Conservation (phyloP, 35 echinoderm and acorn worm genomes). For the Chiridota heheva region DNA sequence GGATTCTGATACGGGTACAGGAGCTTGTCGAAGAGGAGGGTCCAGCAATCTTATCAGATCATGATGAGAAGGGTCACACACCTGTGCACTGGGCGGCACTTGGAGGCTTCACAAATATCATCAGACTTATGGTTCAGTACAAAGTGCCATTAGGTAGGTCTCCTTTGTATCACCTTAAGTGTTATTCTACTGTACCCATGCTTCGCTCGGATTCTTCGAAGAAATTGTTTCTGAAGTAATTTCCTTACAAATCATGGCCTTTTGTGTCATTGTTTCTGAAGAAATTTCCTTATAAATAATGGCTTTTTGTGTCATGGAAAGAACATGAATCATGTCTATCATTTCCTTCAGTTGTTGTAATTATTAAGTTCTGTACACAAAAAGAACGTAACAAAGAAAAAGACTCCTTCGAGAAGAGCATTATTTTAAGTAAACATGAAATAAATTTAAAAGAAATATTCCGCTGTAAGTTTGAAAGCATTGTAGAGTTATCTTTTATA, state of each 20-base stretch:
- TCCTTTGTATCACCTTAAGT: neutral
- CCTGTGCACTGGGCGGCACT: conserved; percentile 95
- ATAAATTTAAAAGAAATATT: no score
- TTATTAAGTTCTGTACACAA: no score
- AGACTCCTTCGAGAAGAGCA: no score
- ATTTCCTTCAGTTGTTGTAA: no score
- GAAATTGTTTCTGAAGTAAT: neutral
- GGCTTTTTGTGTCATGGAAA: no score
- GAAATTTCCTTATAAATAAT: no score
- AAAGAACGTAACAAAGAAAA: no score
- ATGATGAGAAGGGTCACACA: conserved; percentile 91
- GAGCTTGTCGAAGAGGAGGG: conserved; percentile 89
- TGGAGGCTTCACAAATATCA: conserved; percentile 86
- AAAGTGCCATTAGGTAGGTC: conserved; percentile 78
- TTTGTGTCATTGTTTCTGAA: neutral
- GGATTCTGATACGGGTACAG: conserved; percentile 82
- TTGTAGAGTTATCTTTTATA: no score
- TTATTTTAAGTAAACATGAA: no score
- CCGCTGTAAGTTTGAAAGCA: no score
- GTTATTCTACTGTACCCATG: neutral
- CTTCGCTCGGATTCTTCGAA: neutral
- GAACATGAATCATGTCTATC: no score
- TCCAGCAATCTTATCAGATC: conserved; percentile 67
- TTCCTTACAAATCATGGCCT: neutral
- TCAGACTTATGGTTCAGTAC: conserved; percentile 90